phyloP scores from a whole-genome alignment of 2,113 vertebrate genomes.

The Dipodomys spectabilis region DNA sequence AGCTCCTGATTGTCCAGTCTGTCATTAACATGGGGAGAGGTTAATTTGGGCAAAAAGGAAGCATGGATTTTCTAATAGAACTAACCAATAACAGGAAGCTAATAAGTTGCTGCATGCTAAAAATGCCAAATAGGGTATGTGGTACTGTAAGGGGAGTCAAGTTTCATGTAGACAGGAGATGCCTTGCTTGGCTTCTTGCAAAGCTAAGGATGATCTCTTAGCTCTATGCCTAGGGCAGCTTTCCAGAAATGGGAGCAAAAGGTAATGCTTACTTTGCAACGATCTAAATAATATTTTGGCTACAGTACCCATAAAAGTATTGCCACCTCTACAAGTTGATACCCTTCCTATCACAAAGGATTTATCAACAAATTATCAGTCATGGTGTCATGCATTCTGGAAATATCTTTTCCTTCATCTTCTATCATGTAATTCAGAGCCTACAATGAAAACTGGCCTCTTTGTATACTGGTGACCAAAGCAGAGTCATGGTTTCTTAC shows the following conservation, averaged over 20 bases:
- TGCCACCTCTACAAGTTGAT: background rate
- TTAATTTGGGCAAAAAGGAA: background rate
- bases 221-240: background rate
- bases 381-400: background rate
- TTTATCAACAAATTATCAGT: background rate
- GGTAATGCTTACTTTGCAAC: background rate
- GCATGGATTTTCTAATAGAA: background rate
- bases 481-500: background rate
- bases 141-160: background rate
- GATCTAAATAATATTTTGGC: background rate
- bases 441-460: background rate
- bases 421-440: background rate
- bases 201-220: background rate
- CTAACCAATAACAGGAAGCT: background rate
- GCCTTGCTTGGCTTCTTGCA: background rate
- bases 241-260: background rate
- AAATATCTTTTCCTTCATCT: background rate
- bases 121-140: background rate
- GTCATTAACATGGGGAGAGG: background rate
- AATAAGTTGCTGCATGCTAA: background rate
- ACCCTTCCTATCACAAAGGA: background rate
- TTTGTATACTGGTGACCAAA: background rate
- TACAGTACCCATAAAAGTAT: background rate
- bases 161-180: background rate
- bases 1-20: background rate